These are phyloP conservation scores for Neosilurus mollespiculum DNA, from an alignment of 2,797 vertebrate genomes.

Conservation along the genomic window DNA sequence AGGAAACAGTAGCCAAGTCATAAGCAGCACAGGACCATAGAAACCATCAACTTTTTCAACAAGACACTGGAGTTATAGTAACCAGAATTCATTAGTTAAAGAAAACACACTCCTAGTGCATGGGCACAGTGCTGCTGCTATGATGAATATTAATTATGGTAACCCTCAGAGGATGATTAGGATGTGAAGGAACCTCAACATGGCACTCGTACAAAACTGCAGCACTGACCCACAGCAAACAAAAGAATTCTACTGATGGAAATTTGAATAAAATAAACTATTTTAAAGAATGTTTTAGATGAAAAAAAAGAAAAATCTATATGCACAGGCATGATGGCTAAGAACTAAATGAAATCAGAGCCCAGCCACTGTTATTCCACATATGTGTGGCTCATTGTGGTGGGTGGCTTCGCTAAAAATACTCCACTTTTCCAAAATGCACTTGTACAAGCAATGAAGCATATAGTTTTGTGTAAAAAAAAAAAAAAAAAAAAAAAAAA, in stretches of 20 bases:
- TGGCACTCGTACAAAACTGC: constrained; percentile 56
- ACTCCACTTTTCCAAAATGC: not conserved
- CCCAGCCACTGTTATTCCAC: constrained; percentile 26
- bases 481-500: too few species aligned
- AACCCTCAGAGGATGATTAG: constrained; percentile 52
- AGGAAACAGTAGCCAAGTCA: constrained; percentile 51
- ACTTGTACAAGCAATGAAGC: not conserved
- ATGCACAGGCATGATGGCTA: constrained; percentile 21
- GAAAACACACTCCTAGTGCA: constrained; percentile 32
- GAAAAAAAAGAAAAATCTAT: constrained; percentile 39
- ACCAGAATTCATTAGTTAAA: constrained; percentile 40
- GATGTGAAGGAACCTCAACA: constrained; percentile 47
- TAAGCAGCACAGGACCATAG: constrained; percentile 58
- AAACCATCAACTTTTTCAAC: constrained; percentile 54
- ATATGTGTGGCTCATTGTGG: constrained; percentile 13
- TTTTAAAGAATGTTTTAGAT: constrained; percentile 41
- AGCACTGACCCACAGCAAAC: constrained; percentile 41
- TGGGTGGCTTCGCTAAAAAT: constrained; percentile 13
- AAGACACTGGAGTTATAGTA: constrained; percentile 19
- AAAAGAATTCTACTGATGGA: constrained; percentile 51
- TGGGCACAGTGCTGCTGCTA: constrained; percentile 37
- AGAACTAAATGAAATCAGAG: constrained; percentile 42
- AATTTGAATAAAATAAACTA: not conserved
- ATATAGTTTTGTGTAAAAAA: too few species aligned
- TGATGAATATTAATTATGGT: constrained; percentile 57